Conservation (phyloP, 2,113 vertebrate species). For the Neoarius graeffei region DNA sequence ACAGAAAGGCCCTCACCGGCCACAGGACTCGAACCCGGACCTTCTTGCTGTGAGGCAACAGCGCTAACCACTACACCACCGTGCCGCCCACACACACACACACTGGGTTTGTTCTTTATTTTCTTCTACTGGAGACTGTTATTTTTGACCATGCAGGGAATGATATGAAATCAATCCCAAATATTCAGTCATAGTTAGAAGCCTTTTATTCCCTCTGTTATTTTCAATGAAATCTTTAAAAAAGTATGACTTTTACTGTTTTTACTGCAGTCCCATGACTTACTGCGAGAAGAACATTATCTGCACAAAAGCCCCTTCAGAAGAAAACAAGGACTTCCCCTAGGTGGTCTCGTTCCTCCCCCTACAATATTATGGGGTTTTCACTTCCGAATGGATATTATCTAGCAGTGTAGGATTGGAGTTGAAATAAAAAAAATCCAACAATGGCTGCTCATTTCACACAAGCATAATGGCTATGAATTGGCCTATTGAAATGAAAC, state of each 20-base stretch:
- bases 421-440: slow-evolving; percentile 31
- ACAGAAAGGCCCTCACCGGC: too few species aligned
- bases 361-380: slow-evolving; percentile 13
- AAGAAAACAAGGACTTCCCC: slow-evolving; percentile 33
- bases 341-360: slow-evolving; percentile 31
- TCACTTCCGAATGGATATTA: slow-evolving; percentile 4
- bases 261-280: background rate
- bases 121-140: background rate
- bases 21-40: too few species aligned
- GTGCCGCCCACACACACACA: too few species aligned
- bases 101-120: too few species aligned
- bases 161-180: slow-evolving; percentile 17
- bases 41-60: too few species aligned
- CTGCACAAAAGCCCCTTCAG: slow-evolving; percentile 38
- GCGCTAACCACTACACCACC: too few species aligned
- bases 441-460: slow-evolving; percentile 44
- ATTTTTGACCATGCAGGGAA: slow-evolving; percentile 16
- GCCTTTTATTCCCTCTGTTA: slow-evolving; percentile 2
- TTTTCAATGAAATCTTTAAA: slow-evolving; percentile 4
- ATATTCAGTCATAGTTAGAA: background rate
- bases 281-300: slow-evolving; percentile 32
- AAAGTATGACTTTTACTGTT: slow-evolving; percentile 13
- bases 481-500: slow-evolving; percentile 40
- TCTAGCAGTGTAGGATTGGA: slow-evolving; percentile 15
- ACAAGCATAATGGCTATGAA: slow-evolving; percentile 37